Conservation (phyloP, 2,888 invertebrate genomes). For the Ptilodon capucinus region DNA sequence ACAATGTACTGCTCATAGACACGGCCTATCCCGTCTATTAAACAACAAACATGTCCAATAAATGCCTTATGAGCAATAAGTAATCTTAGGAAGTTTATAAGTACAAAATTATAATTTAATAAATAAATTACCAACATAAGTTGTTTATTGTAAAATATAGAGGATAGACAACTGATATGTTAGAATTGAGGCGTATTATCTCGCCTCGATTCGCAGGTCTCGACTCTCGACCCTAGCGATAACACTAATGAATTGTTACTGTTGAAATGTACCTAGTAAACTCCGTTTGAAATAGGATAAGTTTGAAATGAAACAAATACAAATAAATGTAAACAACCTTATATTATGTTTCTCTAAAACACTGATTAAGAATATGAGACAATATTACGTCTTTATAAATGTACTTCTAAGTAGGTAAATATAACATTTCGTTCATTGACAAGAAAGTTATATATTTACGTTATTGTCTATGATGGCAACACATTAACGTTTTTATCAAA, state of each 20-base stretch:
- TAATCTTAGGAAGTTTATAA: neutral
- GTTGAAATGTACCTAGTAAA: neutral
- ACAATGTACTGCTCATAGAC: conserved; percentile 66
- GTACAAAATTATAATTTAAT: neutral
- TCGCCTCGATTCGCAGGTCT: conserved; percentile 27
- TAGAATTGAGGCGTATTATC: conserved; percentile 24
- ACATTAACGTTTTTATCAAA: conserved; percentile 15
- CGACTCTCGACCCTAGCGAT: conserved; percentile 33
- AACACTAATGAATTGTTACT: conserved; percentile 9
- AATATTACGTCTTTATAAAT: conserved; percentile 16
- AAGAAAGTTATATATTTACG: conserved; percentile 14
- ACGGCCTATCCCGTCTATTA: conserved; percentile 66
- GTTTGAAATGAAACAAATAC: conserved; percentile 30
- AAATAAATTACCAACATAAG: neutral
- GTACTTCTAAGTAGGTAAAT: conserved; percentile 3
- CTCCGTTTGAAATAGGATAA: conserved; percentile 8
- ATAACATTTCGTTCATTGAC: neutral
- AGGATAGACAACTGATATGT: conserved; percentile 11
- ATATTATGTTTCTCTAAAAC: conserved; percentile 40
- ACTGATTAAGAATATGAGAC: conserved; percentile 16
- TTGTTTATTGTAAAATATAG: conserved; percentile 7
- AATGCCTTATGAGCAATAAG: neutral
- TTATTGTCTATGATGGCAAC: conserved; percentile 49
- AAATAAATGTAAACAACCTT: conserved; percentile 33
- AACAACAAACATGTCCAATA: conserved; percentile 2